phyloP scores from a whole-genome alignment of 2,888 invertebrate species.

The Phymatocera aterrima region DNA sequence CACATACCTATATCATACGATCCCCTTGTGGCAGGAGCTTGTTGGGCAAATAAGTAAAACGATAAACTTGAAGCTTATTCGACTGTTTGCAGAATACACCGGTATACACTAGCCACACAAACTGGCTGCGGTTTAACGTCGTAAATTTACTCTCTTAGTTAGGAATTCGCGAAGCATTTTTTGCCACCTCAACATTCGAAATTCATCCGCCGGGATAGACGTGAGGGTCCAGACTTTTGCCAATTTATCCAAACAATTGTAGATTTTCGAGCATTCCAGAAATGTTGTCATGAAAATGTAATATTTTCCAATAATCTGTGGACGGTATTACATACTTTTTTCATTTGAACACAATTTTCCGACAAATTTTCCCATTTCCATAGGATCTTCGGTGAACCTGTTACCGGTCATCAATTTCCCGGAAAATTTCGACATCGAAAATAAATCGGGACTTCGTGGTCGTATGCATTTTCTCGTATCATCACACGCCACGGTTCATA shows the following conservation, averaged over 20 bases:
- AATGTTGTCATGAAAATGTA: too few relatives aligned
- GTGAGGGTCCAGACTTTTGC: not conserved
- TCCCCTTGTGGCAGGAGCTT: conserved; percentile 14
- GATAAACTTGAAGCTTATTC: conserved; percentile 52
- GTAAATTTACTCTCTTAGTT: conserved; percentile 21
- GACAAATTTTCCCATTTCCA: too few relatives aligned
- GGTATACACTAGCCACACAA: conserved; percentile 11
- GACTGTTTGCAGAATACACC: conserved; percentile 14
- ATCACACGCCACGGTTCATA: not conserved
- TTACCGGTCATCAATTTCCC: too few relatives aligned
- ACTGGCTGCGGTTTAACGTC: conserved; percentile 38
- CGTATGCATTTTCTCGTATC: not conserved
- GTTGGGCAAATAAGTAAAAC: conserved; percentile 67
- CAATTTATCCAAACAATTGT: not conserved
- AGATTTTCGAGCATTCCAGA: not conserved
- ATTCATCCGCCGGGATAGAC: not conserved
- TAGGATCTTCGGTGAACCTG: not conserved
- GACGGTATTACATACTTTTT: too few relatives aligned
- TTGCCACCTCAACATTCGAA: conserved; percentile 1
- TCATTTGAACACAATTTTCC: too few relatives aligned
- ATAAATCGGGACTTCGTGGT: not conserved
- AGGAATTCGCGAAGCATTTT: conserved; percentile 23
- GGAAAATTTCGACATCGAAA: too few relatives aligned
- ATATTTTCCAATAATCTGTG: not conserved
- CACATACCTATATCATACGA: conserved; percentile 12